Evolutionary conservation across 2,113 vertebrate species (phyloP).

Genomic region (Chelonoidis abingdonii): DNA sequence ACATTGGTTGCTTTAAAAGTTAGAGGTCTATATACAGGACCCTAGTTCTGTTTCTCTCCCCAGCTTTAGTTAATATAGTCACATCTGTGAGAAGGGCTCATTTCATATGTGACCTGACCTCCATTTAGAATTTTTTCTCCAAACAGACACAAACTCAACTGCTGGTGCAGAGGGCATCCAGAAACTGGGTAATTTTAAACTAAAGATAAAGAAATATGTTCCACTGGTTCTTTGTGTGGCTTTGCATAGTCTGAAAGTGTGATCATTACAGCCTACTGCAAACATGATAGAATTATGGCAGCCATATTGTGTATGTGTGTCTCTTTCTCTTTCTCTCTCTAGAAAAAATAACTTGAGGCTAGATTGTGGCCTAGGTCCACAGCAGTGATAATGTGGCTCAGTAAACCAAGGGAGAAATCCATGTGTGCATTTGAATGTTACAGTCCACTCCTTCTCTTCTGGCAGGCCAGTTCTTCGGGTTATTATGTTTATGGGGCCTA

Average conservation of each 20-base stretch:
- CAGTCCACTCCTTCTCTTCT: accelerated
- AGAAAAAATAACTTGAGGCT: neutral
- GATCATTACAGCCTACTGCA: neutral
- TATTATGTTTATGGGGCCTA: neutral
- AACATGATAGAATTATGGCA: neutral
- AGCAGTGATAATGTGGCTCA: neutral
- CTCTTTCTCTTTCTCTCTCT: neutral
- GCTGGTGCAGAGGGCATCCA: neutral
- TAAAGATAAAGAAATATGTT: neutral
- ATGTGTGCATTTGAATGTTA: neutral
- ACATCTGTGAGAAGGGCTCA: neutral
- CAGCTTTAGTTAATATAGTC: neutral
- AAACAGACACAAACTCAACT: neutral
- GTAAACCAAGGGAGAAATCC: neutral
- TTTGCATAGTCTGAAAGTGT: neutral
- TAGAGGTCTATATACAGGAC: neutral
- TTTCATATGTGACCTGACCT: neutral
- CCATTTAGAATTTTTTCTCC: neutral
- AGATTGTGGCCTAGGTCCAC: neutral
- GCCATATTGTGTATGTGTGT: neutral
- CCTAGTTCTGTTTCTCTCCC: neutral
- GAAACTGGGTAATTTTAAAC: neutral
- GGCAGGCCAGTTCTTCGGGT: neutral
- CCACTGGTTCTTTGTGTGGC: neutral
- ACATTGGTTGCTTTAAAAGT: neutral